Evolutionary conservation across 2,888 invertebrate species (phyloP).

Genomic region (Platerodrilus igneus): DNA sequence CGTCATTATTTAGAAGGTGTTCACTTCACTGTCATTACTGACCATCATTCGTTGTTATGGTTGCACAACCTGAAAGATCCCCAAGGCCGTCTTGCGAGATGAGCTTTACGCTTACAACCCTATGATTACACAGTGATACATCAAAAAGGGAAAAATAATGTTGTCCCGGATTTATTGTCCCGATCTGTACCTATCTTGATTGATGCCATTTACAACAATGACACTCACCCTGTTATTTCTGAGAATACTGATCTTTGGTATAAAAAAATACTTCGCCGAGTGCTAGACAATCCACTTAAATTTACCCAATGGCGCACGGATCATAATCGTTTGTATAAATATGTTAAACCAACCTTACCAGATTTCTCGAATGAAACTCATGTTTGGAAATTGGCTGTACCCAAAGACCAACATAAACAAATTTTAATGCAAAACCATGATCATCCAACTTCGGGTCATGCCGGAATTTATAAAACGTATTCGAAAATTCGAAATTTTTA

Average conservation of each 20-base stretch:
- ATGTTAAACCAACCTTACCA: neutral
- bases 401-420: neutral
- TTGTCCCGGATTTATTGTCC: no score
- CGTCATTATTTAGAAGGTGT: no score
- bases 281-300: neutral
- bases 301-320: neutral
- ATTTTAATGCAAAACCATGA: neutral
- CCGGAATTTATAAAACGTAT: constrained; percentile 1
- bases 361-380: neutral
- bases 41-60: no score
- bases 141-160: no score
- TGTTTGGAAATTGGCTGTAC: neutral
- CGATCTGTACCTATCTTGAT: no score
- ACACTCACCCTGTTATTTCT: no score
- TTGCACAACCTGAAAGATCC: no score
- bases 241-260: neutral
- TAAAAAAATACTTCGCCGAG: neutral
- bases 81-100: no score
- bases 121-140: no score
- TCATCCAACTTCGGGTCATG: neutral
- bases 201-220: no score
- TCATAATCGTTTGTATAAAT: neutral
- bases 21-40: no score
- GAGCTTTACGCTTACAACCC: no score
- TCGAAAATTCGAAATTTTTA: neutral